These are phyloP conservation scores for Cirrhinus mrigala DNA, from an alignment of 2,797 vertebrate species.

Conservation along the genomic window DNA sequence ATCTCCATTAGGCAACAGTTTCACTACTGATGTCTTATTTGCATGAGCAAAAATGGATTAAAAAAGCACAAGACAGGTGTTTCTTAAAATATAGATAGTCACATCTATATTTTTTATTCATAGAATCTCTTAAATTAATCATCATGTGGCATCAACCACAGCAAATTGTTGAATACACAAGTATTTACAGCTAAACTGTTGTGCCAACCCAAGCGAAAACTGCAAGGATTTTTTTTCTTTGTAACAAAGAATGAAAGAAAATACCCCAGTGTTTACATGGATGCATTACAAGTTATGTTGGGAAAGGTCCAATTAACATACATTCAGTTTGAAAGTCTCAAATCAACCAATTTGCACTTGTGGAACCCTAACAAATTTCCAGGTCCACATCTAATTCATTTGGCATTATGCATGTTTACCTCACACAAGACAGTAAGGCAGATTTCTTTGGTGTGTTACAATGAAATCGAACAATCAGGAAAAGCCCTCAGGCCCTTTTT, in stretches of 20 bases:
- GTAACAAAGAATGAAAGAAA: not conserved
- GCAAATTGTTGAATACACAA: conserved; percentile 61
- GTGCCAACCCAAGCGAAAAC: conserved; percentile 58
- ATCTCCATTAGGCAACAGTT: not conserved
- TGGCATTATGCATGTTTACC: not conserved
- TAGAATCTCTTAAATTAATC: conserved; percentile 73
- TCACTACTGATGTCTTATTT: too few relatives aligned
- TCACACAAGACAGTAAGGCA: not conserved
- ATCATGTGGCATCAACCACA: conserved; percentile 65
- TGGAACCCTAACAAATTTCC: not conserved
- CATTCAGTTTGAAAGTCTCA: not conserved
- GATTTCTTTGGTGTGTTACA: conserved; percentile 18
- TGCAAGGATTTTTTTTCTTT: conserved; percentile 58
- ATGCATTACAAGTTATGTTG: not conserved
- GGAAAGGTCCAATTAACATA: not conserved
- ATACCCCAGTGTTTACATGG: conserved; percentile 16
- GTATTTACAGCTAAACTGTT: conserved; percentile 62
- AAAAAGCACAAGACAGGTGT: conserved; percentile 24
- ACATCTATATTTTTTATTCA: conserved; percentile 51
- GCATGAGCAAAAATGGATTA: not conserved
- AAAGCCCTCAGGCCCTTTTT: not conserved
- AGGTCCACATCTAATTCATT: not conserved
- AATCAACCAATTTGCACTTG: not conserved
- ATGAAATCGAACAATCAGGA: not conserved
- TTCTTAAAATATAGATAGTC: conserved; percentile 49